Evolutionary conservation across 1,140 invertebrate genomes (phyloP).

Genomic region (Habropoda laboriosa): DNA sequence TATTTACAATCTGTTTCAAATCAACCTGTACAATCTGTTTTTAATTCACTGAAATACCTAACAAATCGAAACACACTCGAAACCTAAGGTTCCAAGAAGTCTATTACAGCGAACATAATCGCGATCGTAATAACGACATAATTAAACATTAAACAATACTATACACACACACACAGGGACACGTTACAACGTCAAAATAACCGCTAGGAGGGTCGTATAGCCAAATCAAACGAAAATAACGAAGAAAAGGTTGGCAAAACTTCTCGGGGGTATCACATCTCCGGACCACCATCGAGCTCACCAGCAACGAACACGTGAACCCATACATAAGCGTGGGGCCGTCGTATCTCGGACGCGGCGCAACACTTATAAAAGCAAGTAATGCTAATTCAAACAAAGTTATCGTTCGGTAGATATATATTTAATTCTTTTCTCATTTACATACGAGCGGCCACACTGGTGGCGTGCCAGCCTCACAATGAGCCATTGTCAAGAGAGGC

Average conservation of each 20-base stretch:
- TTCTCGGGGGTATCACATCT: conserved; percentile 20
- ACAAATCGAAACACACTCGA: too few relatives aligned
- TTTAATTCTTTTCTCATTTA: conserved; percentile 44
- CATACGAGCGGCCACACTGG: neutral
- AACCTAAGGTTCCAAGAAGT: neutral
- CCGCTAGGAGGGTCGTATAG: rapidly evolving
- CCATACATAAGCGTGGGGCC: conserved; percentile 23
- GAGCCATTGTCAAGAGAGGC: conserved; percentile 19
- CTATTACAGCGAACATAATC: too few relatives aligned
- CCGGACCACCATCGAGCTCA: conserved; percentile 35
- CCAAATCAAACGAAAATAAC: neutral
- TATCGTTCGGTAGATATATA: conserved; percentile 39
- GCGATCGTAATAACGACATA: neutral
- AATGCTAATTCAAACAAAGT: conserved; percentile 46
- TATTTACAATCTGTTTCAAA: too few relatives aligned
- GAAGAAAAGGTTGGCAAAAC: neutral
- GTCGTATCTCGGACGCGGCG: neutral
- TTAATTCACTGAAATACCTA: too few relatives aligned
- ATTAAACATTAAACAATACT: neutral
- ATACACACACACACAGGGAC: too few relatives aligned
- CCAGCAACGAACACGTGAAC: conserved; percentile 27
- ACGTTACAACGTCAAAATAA: neutral
- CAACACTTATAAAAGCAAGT: conserved; percentile 38
- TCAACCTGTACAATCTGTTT: too few relatives aligned
- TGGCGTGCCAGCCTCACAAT: conserved; percentile 11